These are phyloP conservation scores for Pleuronectes platessa DNA, from an alignment of 2,113 vertebrate genomes.

Conservation along the genomic window DNA sequence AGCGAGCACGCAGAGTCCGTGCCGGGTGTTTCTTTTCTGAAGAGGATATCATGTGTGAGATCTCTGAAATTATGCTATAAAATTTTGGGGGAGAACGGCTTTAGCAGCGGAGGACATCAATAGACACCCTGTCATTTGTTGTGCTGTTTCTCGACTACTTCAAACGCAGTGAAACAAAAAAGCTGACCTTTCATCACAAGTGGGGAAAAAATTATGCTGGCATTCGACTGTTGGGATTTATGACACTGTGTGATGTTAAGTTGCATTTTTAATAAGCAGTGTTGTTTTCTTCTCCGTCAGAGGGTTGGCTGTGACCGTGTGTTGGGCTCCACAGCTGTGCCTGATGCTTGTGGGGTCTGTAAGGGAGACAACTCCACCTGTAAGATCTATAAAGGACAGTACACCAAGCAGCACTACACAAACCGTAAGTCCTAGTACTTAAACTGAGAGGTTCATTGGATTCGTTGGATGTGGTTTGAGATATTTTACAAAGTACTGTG, in stretches of 20 bases:
- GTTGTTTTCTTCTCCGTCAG: conserved; percentile 70
- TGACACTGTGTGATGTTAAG: neutral
- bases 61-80: conserved; percentile 31
- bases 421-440: conserved; percentile 81
- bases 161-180: conserved; percentile 9
- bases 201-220: conserved; percentile 9
- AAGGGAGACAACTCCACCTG: conserved; percentile 89
- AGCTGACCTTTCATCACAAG: conserved; percentile 9
- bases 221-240: conserved; percentile 16
- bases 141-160: conserved; percentile 10
- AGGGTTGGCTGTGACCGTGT: conserved; percentile 88
- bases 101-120: conserved; percentile 10
- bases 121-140: conserved; percentile 8
- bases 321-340: conserved; percentile 84
- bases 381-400: conserved; percentile 84
- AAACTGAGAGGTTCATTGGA: neutral
- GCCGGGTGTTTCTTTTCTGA: neutral
- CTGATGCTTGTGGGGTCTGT: conserved; percentile 89
- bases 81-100: conserved; percentile 6
- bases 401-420: conserved; percentile 84
- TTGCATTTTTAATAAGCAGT: conserved; percentile 6
- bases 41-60: conserved; percentile 13
- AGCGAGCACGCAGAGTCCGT: neutral
- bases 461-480: neutral
- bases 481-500: neutral